Conservation (phyloP, 2,113 vertebrate genomes). For the Sinocyclocheilus anophthalmus region DNA sequence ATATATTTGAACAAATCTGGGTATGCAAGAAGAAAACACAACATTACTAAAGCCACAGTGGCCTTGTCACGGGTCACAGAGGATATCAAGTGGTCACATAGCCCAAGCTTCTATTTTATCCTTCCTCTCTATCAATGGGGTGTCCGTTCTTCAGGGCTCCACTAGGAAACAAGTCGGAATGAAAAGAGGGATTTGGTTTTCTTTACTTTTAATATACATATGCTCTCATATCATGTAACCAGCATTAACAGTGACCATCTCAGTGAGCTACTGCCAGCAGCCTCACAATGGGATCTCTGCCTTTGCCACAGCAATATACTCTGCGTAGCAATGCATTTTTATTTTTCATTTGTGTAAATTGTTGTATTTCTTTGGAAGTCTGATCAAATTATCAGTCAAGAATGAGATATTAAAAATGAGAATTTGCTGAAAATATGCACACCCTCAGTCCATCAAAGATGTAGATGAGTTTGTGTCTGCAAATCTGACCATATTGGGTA, state of each 20-base stretch:
- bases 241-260: not conserved
- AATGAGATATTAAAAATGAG: not conserved
- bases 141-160: not conserved
- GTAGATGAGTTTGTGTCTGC: too few relatives aligned
- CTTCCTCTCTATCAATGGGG: not conserved
- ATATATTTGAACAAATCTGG: not conserved
- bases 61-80: not conserved
- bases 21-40: not conserved
- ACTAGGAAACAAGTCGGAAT: not conserved
- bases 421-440: too few relatives aligned
- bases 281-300: not conserved
- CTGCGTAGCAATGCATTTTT: not conserved
- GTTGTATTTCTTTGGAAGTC: not conserved
- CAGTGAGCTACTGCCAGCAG: not conserved
- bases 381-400: not conserved
- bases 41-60: not conserved
- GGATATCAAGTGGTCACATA: not conserved
- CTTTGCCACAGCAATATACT: not conserved
- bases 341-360: not conserved
- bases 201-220: slow-evolving; percentile 7
- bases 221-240: not conserved
- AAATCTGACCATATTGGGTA: too few relatives aligned
- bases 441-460: too few relatives aligned
- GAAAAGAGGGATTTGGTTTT: slow-evolving; percentile 20
- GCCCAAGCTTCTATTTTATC: not conserved